A percentile compares a stretch with the other conserved stretches of the same genome.
phyloP scores from a whole-genome alignment of 1,140 invertebrate genomes.

The Hestina assimilis region DNA sequence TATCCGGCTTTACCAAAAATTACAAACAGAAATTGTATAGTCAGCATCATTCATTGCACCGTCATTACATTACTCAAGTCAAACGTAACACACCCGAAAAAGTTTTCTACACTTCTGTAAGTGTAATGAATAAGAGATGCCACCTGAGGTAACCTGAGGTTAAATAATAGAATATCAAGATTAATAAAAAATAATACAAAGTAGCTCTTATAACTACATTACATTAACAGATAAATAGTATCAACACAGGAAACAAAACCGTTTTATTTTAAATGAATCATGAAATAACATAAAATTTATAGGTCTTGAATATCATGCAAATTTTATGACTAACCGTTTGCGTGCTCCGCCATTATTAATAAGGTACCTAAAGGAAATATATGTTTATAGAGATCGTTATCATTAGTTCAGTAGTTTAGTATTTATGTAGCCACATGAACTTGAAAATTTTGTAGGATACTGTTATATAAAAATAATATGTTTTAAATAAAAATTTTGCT shows the following conservation, averaged over 20 bases:
- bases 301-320: slow-evolving; percentile 40
- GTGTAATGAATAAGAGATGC: too few relatives aligned
- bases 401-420: slow-evolving; percentile 17
- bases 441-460: neutral
- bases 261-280: slow-evolving; percentile 35
- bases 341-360: slow-evolving; percentile 47
- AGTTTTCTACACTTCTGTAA: too few relatives aligned
- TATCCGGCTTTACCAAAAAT: too few relatives aligned
- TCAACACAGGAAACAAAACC: slow-evolving; percentile 3
- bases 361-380: slow-evolving; percentile 32
- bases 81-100: too few relatives aligned
- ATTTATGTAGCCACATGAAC: slow-evolving; percentile 8
- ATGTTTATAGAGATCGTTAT: slow-evolving; percentile 26
- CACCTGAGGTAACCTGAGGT: too few relatives aligned
- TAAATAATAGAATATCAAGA: too few relatives aligned
- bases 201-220: neutral
- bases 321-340: slow-evolving; percentile 41
- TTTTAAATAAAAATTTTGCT: too few relatives aligned
- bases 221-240: neutral
- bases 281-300: slow-evolving; percentile 38
- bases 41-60: too few relatives aligned
- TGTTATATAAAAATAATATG: too few relatives aligned
- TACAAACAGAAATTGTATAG: too few relatives aligned
- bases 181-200: too few relatives aligned
- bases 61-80: too few relatives aligned